A percentile compares a stretch with the other conserved stretches of the same genome.
These are phyloP conservation scores for Crepidodera aurea DNA, from an alignment of 2,888 invertebrate genomes.

Conservation along the genomic window DNA sequence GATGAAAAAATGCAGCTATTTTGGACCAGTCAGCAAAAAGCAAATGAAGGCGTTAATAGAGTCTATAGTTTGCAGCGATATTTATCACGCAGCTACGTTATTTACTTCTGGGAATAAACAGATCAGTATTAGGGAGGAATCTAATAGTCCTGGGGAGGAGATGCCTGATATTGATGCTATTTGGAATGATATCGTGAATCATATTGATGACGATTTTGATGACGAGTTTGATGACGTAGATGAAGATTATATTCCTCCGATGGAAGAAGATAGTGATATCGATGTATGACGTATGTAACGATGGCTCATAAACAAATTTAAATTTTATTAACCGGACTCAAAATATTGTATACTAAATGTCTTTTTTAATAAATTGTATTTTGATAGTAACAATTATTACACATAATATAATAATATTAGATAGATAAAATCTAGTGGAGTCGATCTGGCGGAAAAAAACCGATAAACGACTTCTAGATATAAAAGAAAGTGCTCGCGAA, in stretches of 20 bases:
- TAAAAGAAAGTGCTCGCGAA: too few relatives aligned
- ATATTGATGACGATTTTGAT: slow-evolving; percentile 14
- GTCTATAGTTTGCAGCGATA: slow-evolving; percentile 37
- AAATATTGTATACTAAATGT: too few relatives aligned
- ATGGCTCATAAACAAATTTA: too few relatives aligned
- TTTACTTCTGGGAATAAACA: slow-evolving; percentile 23
- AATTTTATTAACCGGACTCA: too few relatives aligned
- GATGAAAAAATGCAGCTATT: slow-evolving; percentile 34
- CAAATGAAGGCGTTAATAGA: slow-evolving; percentile 44
- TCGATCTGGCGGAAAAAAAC: too few relatives aligned
- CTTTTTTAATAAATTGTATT: too few relatives aligned
- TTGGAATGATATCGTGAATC: slow-evolving; percentile 22
- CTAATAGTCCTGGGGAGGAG: background rate
- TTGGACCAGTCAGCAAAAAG: slow-evolving; percentile 41
- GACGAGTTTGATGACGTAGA: background rate
- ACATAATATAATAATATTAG: too few relatives aligned
- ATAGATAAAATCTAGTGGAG: too few relatives aligned
- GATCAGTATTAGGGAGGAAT: slow-evolving; percentile 21
- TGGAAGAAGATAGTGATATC: background rate
- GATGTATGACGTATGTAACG: background rate
- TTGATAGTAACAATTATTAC: too few relatives aligned
- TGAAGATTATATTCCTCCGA: slow-evolving; percentile 13
- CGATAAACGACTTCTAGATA: too few relatives aligned
- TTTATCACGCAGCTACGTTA: slow-evolving; percentile 39
- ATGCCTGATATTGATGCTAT: slow-evolving; percentile 22